These are phyloP conservation scores for Poecilia picta DNA, from an alignment of 2,797 vertebrate genomes.

Conservation along the genomic window DNA sequence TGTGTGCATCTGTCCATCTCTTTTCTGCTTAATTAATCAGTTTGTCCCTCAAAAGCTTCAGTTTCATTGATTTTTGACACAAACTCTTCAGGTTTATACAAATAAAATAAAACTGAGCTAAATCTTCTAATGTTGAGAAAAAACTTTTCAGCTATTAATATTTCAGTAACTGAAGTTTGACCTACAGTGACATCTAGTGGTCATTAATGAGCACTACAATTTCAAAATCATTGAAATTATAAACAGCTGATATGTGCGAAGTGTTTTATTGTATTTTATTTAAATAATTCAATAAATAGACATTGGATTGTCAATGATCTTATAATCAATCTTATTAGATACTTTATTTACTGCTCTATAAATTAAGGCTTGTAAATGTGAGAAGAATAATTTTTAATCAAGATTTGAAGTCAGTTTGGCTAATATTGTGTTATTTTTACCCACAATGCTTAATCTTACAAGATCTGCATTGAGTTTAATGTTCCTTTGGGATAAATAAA, in stretches of 20 bases:
- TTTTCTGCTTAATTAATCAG: too few relatives aligned
- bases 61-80: neutral
- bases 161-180: neutral
- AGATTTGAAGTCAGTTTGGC: neutral
- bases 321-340: neutral
- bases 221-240: neutral
- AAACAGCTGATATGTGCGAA: neutral
- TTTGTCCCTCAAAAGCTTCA: neutral
- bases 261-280: neutral
- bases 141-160: too few relatives aligned
- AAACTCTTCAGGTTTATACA: neutral
- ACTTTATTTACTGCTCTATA: neutral
- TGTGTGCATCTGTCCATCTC: neutral
- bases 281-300: neutral
- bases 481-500: neutral
- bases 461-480: neutral
- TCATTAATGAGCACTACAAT: slow-evolving; percentile 5
- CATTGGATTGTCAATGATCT: neutral
- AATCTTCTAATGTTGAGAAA: neutral
- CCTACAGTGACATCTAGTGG: slow-evolving; percentile 35
- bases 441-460: too few relatives aligned
- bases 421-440: neutral
- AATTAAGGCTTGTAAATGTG: too few relatives aligned
- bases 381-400: neutral
- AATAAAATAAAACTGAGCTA: neutral